These are phyloP conservation scores for Chelonus insularis DNA, from an alignment of 1,140 invertebrate species.

Conservation along the genomic window DNA sequence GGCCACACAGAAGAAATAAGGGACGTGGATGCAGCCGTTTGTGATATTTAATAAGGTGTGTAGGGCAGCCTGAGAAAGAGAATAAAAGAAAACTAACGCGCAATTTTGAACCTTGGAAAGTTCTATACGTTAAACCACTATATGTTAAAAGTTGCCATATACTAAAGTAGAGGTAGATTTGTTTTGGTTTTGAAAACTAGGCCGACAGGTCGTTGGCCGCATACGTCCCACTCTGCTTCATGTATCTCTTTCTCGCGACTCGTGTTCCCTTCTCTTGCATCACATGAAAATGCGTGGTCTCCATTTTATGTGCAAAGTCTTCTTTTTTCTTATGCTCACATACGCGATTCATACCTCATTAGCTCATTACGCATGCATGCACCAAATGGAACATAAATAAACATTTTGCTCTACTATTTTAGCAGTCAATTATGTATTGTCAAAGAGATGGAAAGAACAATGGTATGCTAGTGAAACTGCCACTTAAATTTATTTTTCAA, in stretches of 20 bases:
- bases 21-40: not conserved
- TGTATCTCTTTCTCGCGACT: slow-evolving; percentile 26
- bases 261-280: slow-evolving; percentile 8
- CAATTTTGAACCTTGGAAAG: not conserved
- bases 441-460: too few relatives aligned
- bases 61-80: not conserved
- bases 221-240: slow-evolving; percentile 23
- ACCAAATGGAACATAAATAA: too few relatives aligned
- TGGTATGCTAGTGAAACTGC: too few relatives aligned
- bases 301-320: not conserved
- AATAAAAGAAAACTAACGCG: not conserved
- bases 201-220: slow-evolving; percentile 46
- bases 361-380: too few relatives aligned
- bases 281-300: not conserved
- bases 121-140: too few relatives aligned
- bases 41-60: not conserved
- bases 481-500: too few relatives aligned
- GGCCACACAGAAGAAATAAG: slow-evolving; percentile 8
- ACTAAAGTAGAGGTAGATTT: slow-evolving; percentile 32
- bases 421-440: too few relatives aligned
- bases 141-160: too few relatives aligned
- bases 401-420: too few relatives aligned
- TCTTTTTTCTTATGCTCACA: too few relatives aligned
- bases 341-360: too few relatives aligned
- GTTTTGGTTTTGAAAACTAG: slow-evolving; percentile 56